Percentiles rank a stretch among this genome's conserved stretches.
These are phyloP conservation scores for Eupristina koningsbergeri DNA, from an alignment of 1,140 invertebrate species.

Conservation along the genomic window DNA sequence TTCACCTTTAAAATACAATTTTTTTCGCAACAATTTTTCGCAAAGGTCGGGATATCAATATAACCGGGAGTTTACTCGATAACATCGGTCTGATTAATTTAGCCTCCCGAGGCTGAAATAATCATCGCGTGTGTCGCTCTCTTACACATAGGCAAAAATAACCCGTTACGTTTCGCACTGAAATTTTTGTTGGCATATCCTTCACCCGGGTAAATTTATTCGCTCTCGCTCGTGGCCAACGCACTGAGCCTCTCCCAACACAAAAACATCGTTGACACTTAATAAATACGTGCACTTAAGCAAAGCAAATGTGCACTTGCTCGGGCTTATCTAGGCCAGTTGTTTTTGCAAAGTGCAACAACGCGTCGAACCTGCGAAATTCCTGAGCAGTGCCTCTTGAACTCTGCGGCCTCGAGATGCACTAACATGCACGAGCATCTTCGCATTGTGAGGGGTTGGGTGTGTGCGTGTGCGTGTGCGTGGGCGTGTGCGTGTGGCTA, in stretches of 20 bases:
- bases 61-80: background rate
- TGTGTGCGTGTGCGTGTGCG: no score
- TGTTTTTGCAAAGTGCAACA: conserved; percentile 27
- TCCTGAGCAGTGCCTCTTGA: conserved; percentile 31
- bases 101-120: background rate
- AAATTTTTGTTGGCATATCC: conserved; percentile 4
- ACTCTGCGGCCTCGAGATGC: background rate
- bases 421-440: no score
- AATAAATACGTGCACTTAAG: conserved; percentile 46
- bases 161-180: background rate
- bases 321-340: conserved; percentile 25
- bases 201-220: conserved; percentile 22
- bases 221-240: background rate
- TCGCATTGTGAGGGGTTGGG: no score
- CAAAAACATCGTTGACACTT: conserved; percentile 23
- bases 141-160: background rate
- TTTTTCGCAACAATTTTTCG: no score
- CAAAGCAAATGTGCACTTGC: background rate
- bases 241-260: background rate
- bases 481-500: no score
- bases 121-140: background rate
- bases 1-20: background rate
- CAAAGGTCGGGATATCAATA: background rate
- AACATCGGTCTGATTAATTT: background rate
- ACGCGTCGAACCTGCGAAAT: conserved; percentile 28